Conservation (phyloP, 2,888 invertebrate species). For the Platerodrilus igneus region DNA sequence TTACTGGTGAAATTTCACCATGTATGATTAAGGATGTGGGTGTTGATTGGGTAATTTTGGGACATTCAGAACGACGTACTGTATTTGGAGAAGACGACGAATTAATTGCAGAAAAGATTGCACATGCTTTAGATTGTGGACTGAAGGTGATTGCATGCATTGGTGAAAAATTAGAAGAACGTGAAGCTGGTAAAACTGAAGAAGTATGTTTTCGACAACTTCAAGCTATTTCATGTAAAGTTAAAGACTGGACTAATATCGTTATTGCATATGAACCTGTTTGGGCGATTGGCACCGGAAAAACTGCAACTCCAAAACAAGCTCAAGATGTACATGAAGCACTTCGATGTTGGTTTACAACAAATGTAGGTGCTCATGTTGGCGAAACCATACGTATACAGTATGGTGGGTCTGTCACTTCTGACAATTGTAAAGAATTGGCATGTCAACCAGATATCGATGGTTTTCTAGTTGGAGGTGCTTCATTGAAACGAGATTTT, state of each 20-base stretch:
- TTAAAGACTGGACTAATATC: constrained; percentile 70
- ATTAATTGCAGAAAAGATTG: constrained; percentile 72
- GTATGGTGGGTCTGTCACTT: constrained; percentile 97
- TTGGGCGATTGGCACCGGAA: constrained; percentile 99
- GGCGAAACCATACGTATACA: constrained; percentile 80
- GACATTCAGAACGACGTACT: constrained; percentile 95
- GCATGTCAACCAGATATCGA: constrained; percentile 90
- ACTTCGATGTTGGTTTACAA: constrained; percentile 78
- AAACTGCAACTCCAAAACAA: constrained; percentile 94
- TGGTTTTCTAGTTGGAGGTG: constrained; percentile 98
- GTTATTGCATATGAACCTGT: constrained; percentile 99
- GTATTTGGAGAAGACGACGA: constrained; percentile 88
- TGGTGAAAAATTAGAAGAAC: constrained; percentile 93
- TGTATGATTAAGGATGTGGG: constrained; percentile 95
- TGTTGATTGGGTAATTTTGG: constrained; percentile 91
- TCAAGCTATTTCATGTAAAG: constrained; percentile 73
- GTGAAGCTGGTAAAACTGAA: constrained; percentile 90
- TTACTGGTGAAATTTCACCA: constrained; percentile 94
- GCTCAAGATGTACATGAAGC: constrained; percentile 92
- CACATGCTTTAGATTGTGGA: constrained; percentile 68
- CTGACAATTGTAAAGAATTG: constrained; percentile 83
- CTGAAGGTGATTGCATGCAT: constrained; percentile 91
- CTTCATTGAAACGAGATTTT: constrained; percentile 97
- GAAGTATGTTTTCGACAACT: constrained; percentile 92
- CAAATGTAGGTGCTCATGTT: constrained; percentile 73